Percentiles rank a stretch among this genome's conserved stretches.
These are phyloP conservation scores for Macaria liturata DNA, from an alignment of 2,888 invertebrate species.

Conservation along the genomic window DNA sequence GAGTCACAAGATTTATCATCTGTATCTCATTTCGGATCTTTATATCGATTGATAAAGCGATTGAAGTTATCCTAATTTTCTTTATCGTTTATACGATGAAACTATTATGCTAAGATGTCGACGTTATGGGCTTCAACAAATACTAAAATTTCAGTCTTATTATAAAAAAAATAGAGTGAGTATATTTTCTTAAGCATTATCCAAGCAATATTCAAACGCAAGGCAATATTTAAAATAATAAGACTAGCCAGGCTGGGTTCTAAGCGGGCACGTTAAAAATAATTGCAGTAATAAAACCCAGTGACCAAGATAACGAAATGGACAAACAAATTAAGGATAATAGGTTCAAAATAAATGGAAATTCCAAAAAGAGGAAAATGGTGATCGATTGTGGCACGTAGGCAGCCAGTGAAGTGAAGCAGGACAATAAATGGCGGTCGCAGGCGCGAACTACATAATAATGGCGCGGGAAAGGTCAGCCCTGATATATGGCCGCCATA, in stretches of 20 bases:
- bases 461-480: conserved; percentile 50
- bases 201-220: no score
- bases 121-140: no score
- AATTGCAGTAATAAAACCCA: background rate
- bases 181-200: no score
- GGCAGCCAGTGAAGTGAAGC: background rate
- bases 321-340: conserved; percentile 32
- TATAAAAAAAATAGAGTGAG: no score
- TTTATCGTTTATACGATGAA: no score
- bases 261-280: no score
- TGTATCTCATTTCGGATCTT: no score
- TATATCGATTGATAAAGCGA: background rate
- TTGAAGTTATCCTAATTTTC: background rate
- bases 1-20: no score
- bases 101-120: no score
- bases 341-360: conserved; percentile 5
- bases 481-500: conserved; percentile 46
- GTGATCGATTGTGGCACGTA: conserved; percentile 23
- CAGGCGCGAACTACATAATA: conserved; percentile 50
- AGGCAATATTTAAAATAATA: no score
- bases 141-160: no score
- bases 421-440: conserved; percentile 45
- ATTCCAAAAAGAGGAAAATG: conserved; percentile 48
- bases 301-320: conserved; percentile 12
- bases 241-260: no score